Base-by-base conservation (phyloP, 2,113 vertebrate genomes). In the Cricetomys ansorgei region DNA sequence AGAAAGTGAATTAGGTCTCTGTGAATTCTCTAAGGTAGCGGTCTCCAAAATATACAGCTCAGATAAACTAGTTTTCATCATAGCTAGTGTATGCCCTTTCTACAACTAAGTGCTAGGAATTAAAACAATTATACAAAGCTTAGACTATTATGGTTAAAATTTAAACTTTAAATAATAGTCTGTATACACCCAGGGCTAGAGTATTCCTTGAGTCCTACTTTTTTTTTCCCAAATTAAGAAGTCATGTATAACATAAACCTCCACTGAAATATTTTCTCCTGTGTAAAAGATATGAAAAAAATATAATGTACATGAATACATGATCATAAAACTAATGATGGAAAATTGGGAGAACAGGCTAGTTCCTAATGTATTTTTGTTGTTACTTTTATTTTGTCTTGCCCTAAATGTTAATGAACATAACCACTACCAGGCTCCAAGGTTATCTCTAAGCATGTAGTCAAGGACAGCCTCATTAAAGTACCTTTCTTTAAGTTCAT, bases 391-490 rank as follows among this genome's bases (percentile, higher is more conserved):
- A 17, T 77, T 87, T 89, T 88, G 45, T 79, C 75, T 79, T 95
- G 11, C 34, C 34, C 43, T 96, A 4, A 27, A 94, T 43, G n/a
- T 48, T 96, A 96, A 95, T 91, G 91, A 96, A 37, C 80, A n/a
- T 65, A 95, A 76, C 65, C 59, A 76, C 67, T 77, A 85, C 43
- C 13, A 96, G 62, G 50, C 5, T 86, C 72, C 21, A 86, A 88
- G n/a, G 57, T 55, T 89, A 88, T 72, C 40, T 83, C n/a, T 86
- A 73, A 93, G 15, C 40, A 43, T n/a, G 62, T 15, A 17, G 37
- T 89, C 75, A 96, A 98, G 79, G 89, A 43, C 64, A 88, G 75
- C 62, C 95, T 97, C 81, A 94, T 95, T 95, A 97, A 10, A 45
- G 2, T 53, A 64, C 29, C 16, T 96, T 59, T 62, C 40, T 89